Conservation (phyloP, 2,113 vertebrate genomes). For the Silurus asotus region DNA sequence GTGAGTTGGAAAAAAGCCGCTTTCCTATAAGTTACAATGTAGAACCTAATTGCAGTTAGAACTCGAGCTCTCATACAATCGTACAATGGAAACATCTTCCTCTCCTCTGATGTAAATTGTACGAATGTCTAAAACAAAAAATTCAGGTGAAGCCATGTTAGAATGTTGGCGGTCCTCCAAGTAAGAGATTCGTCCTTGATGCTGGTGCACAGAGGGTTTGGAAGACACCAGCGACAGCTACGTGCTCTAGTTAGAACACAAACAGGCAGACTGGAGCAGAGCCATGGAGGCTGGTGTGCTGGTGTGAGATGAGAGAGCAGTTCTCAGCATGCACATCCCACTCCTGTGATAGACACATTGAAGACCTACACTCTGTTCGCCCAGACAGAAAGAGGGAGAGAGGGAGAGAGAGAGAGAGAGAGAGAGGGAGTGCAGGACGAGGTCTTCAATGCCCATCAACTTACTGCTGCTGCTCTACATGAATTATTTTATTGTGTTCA, state of each 20-base stretch:
- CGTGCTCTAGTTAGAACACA: conserved; percentile 23
- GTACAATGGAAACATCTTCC: conserved; percentile 16
- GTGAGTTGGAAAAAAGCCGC: background rate
- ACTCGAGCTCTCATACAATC: background rate
- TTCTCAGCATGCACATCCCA: background rate
- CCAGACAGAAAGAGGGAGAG: background rate
- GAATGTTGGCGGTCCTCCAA: conserved; percentile 16
- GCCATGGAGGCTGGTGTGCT: background rate
- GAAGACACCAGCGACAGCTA: conserved; percentile 18
- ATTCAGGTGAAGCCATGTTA: conserved; percentile 3
- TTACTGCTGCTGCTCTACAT: conserved; percentile 27
- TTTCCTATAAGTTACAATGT: background rate
- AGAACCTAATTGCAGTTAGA: background rate
- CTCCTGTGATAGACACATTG: background rate
- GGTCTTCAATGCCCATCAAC: conserved; percentile 6
- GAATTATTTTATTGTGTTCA: conserved; percentile 28
- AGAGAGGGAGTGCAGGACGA: background rate
- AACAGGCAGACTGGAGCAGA: conserved; percentile 12
- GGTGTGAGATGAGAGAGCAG: background rate
- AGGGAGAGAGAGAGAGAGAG: background rate
- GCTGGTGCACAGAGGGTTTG: background rate
- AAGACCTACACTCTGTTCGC: background rate
- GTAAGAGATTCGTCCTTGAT: background rate
- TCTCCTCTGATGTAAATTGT: background rate
- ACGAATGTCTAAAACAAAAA: background rate